These are phyloP conservation scores for Ectemnius cavifrons DNA, from an alignment of 2,888 invertebrate species.

Conservation along the genomic window DNA sequence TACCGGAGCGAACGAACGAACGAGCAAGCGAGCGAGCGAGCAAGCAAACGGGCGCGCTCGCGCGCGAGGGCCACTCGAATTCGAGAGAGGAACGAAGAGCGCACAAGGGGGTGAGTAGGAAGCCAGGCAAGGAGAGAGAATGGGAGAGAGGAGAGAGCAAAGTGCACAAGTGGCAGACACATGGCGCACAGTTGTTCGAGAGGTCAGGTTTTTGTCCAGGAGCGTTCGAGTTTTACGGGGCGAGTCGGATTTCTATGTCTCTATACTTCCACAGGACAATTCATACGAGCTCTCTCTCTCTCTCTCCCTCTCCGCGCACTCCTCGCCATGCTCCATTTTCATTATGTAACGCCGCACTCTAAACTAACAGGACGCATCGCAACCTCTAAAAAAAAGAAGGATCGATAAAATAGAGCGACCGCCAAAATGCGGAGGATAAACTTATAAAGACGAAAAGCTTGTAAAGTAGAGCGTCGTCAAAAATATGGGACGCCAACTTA, in stretches of 20 bases:
- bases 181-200: slow-evolving; percentile 78
- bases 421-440: too few species aligned
- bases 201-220: slow-evolving; percentile 77
- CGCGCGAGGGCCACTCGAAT: slow-evolving; percentile 16
- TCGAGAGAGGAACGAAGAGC: slow-evolving; percentile 30
- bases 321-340: too few species aligned
- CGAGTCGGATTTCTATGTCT: slow-evolving; percentile 54
- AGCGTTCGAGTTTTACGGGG: slow-evolving; percentile 73
- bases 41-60: slow-evolving; percentile 18
- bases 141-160: slow-evolving; percentile 44
- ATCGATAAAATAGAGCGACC: too few species aligned
- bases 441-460: too few species aligned
- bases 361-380: too few species aligned
- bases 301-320: too few species aligned
- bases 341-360: too few species aligned
- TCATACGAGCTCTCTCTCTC: slow-evolving; percentile 12
- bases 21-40: slow-evolving; percentile 21
- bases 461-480: too few species aligned
- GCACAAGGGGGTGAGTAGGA: background rate
- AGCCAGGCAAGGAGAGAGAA: slow-evolving; percentile 38
- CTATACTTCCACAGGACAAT: slow-evolving; percentile 43
- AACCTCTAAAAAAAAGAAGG: too few species aligned
- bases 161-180: slow-evolving; percentile 76
- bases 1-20: slow-evolving; percentile 21
- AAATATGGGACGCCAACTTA: too few species aligned